Evolutionary conservation across 1,140 invertebrate species (phyloP).

Genomic region (Neodiprion pinetum): DNA sequence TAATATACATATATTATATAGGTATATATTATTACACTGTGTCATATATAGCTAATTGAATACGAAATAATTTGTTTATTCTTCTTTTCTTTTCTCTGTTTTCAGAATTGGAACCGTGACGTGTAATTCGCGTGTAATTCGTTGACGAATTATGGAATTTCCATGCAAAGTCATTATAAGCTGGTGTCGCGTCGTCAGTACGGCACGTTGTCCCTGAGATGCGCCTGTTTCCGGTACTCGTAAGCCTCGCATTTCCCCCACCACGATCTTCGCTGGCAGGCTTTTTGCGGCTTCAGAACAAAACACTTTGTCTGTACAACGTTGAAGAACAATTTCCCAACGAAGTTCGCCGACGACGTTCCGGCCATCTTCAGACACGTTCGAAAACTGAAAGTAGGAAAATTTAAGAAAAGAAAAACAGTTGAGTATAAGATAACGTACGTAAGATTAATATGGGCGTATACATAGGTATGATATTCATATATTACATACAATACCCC

Average conservation of each 20-base stretch:
- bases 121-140: too few species aligned
- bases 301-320: conserved; percentile 93
- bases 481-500: too few species aligned
- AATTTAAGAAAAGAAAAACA: conserved; percentile 12
- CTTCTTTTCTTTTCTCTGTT: too few species aligned
- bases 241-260: conserved; percentile 83
- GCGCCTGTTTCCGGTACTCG: conserved; percentile 74
- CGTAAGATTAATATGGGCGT: neutral
- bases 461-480: too few species aligned
- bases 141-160: too few species aligned
- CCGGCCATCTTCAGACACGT: conserved; percentile 88
- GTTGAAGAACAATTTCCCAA: conserved; percentile 94
- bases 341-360: conserved; percentile 84
- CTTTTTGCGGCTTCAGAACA: conserved; percentile 77
- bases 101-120: too few species aligned
- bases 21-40: too few species aligned
- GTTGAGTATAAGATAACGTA: conserved; percentile 5
- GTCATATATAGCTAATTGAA: too few species aligned
- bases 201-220: conserved; percentile 75
- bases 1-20: too few species aligned
- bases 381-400: conserved; percentile 78
- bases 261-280: conserved; percentile 79
- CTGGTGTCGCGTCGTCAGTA: conserved; percentile 58
- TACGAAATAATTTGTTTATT: too few species aligned
- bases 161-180: too few species aligned